Conservation (phyloP, 1,140 invertebrate species). For the Tetragnatha versicolor region DNA sequence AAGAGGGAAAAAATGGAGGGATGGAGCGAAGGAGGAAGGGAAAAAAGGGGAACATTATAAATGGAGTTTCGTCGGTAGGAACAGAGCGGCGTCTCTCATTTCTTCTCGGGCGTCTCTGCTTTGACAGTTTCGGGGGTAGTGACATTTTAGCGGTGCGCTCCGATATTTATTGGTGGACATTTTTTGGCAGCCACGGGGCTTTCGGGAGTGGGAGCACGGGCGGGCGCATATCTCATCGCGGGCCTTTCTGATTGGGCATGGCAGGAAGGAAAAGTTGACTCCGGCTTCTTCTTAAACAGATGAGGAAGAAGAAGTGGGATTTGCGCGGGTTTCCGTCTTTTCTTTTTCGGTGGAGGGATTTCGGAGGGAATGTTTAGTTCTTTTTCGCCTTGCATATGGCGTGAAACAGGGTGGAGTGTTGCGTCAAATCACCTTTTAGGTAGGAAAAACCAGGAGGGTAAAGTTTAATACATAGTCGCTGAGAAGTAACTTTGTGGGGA, state of each 20-base stretch:
- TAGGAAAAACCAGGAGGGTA: no score
- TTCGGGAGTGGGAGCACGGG: conserved; percentile 46
- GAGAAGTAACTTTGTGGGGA: no score
- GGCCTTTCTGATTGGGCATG: conserved; percentile 52
- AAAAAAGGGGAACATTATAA: conserved; percentile 50
- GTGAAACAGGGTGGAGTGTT: no score
- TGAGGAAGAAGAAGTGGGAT: conserved; percentile 45
- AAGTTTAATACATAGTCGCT: no score
- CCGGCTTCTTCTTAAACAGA: conserved; percentile 23
- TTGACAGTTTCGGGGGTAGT: conserved; percentile 52
- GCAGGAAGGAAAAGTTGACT: conserved; percentile 42
- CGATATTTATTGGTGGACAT: conserved; percentile 55
- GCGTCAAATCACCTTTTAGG: no score
- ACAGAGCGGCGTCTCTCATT: conserved; percentile 53
- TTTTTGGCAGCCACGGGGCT: conserved; percentile 53
- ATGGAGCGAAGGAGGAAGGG: not conserved
- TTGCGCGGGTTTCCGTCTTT: conserved; percentile 12
- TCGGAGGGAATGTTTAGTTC: conserved; percentile 46
- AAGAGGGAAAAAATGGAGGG: not conserved
- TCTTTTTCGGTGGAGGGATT: conserved; percentile 5
- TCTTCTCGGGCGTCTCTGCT: conserved; percentile 44
- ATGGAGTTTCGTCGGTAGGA: conserved; percentile 50
- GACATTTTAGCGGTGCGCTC: conserved; percentile 53
- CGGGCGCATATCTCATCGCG: conserved; percentile 45
- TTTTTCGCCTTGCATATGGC: no score